phyloP scores from a whole-genome alignment of 1,140 invertebrate genomes.

The Ladona fulva region DNA sequence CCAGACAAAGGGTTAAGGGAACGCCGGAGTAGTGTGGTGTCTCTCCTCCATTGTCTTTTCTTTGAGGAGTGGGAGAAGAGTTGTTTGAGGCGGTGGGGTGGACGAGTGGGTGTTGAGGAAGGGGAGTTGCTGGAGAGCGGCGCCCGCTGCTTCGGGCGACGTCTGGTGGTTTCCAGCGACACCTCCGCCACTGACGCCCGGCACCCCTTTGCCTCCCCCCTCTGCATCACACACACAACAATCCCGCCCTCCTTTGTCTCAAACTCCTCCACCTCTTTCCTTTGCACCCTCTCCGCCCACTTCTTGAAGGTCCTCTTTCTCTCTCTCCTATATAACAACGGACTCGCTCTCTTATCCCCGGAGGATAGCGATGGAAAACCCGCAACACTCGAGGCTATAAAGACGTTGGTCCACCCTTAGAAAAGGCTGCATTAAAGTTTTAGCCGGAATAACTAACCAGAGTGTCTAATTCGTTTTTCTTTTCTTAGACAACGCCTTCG shows the following conservation, averaged over 20 bases:
- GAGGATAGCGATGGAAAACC: neutral
- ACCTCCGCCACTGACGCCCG: neutral
- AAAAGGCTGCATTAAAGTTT: neutral
- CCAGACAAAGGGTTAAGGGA: neutral
- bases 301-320: neutral
- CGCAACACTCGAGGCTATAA: neutral
- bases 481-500: neutral
- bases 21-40: neutral
- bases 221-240: conserved; percentile 1
- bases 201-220: neutral
- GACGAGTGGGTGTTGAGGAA: neutral
- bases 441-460: neutral
- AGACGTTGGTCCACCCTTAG: neutral
- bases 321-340: neutral
- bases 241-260: neutral
- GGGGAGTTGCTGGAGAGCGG: neutral
- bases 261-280: neutral
- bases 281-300: neutral
- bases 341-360: neutral
- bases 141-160: neutral
- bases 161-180: conserved; percentile 6
- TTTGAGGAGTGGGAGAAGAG: neutral
- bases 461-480: neutral
- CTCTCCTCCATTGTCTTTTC: neutral
- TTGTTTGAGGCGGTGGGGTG: neutral